Evolutionary conservation across 2,797 vertebrate species (phyloP), one percentile per base, ranked within the genome.

Genomic region (Poeciliopsis turneri): DNA sequence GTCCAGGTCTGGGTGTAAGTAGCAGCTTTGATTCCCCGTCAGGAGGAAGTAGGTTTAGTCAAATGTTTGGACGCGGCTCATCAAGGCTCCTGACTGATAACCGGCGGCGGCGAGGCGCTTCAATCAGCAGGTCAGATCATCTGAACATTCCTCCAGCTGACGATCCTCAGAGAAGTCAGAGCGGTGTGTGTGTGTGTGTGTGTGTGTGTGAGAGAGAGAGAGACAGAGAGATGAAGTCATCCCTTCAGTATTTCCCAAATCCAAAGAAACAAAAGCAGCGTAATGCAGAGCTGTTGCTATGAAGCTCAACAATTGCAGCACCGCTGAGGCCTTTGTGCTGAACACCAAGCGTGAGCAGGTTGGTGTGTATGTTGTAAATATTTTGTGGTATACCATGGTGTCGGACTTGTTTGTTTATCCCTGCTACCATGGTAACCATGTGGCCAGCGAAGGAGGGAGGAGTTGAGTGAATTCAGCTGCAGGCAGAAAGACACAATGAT

Each of bases 371-470:
- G 80, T 76, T 85, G 94, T 97, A 97, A 96, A 96, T 97, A 97
- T 97, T 97, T 96, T 95, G 94, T 86, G 87, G 92, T 96, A 96
- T 97, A 97, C 96, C 97, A 95, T 93, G 94, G 95, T 95, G 97
- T 97, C 95, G 92, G 94, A 87, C 94, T 93, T 98, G 96, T 98
- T 98, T 98, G 96, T 97, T 96, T 97, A 94, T 90, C 20, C 91
- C 78, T 87, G 95, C 90, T 92, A 39, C 96, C 95, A 96, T 91
- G 93, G 96, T 92, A 97, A 97, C 97, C 76, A 90, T 86, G 88
- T 94, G 92, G 95, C 94, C 92, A 84, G 64, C 76, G 91, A 82
- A 77, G 87, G 90, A 91, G 91, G 95, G 92, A 95, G 94, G 92
- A 89, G 94, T 93, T 78, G 89, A 71, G 88, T 80, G 77, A 92